Conservation (phyloP, 2,888 invertebrate genomes). For the Frankliniella intonsa region DNA sequence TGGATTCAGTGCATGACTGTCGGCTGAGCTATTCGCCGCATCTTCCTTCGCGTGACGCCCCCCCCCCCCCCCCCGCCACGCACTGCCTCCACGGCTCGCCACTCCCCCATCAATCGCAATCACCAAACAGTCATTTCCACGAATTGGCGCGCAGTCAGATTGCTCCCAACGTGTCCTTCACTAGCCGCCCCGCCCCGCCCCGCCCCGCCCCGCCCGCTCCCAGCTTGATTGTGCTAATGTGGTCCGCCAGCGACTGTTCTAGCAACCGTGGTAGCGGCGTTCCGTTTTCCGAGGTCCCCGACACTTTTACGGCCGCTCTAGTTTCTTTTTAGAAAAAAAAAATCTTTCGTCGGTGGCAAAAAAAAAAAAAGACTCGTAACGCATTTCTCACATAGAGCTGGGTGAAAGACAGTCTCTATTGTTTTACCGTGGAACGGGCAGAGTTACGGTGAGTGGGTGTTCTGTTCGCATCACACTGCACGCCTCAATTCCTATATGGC, state of each 20-base stretch:
- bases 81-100: background rate
- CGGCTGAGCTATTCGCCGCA: background rate
- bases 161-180: too few relatives aligned
- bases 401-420: background rate
- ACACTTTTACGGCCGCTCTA: too few relatives aligned
- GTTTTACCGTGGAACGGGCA: constrained; percentile 5
- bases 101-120: constrained; percentile 9
- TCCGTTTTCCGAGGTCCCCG: too few relatives aligned
- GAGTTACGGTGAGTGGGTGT: constrained; percentile 21
- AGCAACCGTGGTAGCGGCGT: too few relatives aligned
- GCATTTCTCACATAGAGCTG: background rate
- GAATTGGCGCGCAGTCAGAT: background rate
- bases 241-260: too few relatives aligned
- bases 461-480: background rate
- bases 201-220: too few relatives aligned
- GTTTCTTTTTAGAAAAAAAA: background rate
- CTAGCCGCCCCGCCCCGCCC: too few relatives aligned
- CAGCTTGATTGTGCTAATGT: too few relatives aligned
- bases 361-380: background rate
- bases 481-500: constrained; percentile 6
- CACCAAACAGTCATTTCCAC: background rate
- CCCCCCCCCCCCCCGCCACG: background rate
- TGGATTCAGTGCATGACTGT: constrained; percentile 8
- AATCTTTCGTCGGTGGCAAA: background rate
- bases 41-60: constrained; percentile 11